phyloP scores from a whole-genome alignment of 1,140 invertebrate species.

The Trissolcus basalis region DNA sequence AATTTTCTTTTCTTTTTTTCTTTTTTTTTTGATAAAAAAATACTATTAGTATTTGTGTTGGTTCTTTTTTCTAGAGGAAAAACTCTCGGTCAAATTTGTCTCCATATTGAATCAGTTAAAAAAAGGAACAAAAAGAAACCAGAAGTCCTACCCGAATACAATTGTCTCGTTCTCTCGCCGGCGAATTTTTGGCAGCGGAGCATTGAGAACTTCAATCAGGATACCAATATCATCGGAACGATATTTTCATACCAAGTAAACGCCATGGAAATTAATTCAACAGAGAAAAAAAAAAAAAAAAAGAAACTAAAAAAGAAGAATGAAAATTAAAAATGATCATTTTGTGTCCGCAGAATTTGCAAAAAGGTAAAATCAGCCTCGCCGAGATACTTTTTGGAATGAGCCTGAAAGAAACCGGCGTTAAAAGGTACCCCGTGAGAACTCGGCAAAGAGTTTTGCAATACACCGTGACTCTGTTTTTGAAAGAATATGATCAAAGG shows the following conservation, averaged over 20 bases:
- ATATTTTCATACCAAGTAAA: conserved; percentile 88
- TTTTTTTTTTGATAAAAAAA: too few species aligned
- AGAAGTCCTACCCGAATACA: conserved; percentile 89
- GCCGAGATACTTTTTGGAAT: conserved; percentile 95
- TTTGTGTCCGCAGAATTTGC: conserved; percentile 78
- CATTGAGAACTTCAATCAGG: conserved; percentile 83
- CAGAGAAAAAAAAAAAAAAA: neutral
- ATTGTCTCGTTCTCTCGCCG: conserved; percentile 93
- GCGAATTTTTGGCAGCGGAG: conserved; percentile 95
- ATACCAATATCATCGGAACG: conserved; percentile 86
- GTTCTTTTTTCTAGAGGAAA: conserved; percentile 75
- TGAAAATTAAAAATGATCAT: conserved; percentile 5
- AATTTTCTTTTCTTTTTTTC: neutral
- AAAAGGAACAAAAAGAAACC: conserved; percentile 77
- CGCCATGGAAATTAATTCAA: too few species aligned
- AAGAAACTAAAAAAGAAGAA: neutral
- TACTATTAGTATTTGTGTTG: too few species aligned
- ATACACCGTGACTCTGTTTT: conserved; percentile 92
- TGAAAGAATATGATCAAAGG: conserved; percentile 86
- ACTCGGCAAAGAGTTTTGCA: conserved; percentile 89
- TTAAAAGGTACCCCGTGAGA: conserved; percentile 89
- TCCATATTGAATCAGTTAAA: conserved; percentile 89
- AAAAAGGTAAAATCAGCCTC: conserved; percentile 88
- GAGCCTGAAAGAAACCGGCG: conserved; percentile 90
- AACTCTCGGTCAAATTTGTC: conserved; percentile 87